Evolutionary conservation across 2,797 vertebrate genomes (phyloP), one percentile per base, ranked within the genome.

Genomic region (Smutsia temminckii): DNA sequence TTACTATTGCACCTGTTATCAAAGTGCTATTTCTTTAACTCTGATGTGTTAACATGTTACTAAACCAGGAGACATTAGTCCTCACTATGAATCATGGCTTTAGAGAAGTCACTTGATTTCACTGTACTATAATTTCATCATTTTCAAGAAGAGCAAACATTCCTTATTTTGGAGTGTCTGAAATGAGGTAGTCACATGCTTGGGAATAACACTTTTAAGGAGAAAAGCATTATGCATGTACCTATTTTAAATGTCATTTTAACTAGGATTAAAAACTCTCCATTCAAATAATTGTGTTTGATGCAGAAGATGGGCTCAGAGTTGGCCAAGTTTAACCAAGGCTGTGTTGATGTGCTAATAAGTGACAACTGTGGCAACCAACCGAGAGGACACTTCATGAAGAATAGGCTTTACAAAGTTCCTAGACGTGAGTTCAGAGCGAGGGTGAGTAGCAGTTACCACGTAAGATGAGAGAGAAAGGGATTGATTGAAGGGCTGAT

Each of bases 21-120:
- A 96, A 49, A 49, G 81, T 86, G 46, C 83, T 93, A 86, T 94
- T 97, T 94, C 42, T 93, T 87, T 89, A 71, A 74, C 68, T 78
- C 27, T 79, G 53, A 93, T 78, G 20, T 95, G 83, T 71, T 95
- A 93, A 81, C 23, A 72, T 71, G 55, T 89, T 96, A 88, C 80
- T 84, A 85, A 93, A 91, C 61, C n/a, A 94, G 74, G 21, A 94
- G 34, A 32, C 42, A 4, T 84, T 88, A 87, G 13, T 88, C 40
- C n/a, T 95, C 91, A 89, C 9, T 93, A 69, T 87, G 68, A 93
- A 92, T 93, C 64, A 92, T 71, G 59, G 40, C 46, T 90, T 94
- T 71, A 85, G 42, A 94, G 86, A 75, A 92, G 34, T 93, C 79
- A 91, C 55, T 94, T 94, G 71, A 94, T 94, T 34, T 86, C 80